Evolutionary conservation across 2,797 vertebrate species (phyloP), one percentile per base, ranked within the genome.

Genomic region (Tenualosa thibaudeaui): DNA sequence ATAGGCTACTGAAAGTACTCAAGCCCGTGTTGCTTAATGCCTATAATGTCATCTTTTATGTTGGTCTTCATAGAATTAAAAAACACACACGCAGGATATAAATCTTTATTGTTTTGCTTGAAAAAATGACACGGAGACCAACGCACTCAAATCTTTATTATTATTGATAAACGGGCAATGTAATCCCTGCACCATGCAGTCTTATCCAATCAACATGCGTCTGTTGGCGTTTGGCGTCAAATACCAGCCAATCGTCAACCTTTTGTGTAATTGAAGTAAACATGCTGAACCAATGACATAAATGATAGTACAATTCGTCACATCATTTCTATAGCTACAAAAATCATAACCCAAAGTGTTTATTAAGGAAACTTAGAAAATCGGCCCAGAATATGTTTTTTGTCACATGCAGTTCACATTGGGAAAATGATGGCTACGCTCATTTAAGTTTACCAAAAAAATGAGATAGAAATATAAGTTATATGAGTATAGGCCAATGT

Each of bases 161-260:
- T 75, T 78, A 78, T 71, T 40, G 13, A 78, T 78, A 5, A 78
- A 15, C 37, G 43, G 17, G 40, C 71, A 46, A 62, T 78, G 71
- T 37, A 56, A 62, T 24, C n/a, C 58, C n/a, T 9, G 7, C 58
- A 9, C 56, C 56, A 60, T 60, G 15, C 37, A 78, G 17, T 78
- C 13, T 22, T 78, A 43, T 78, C 71, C 71, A 78, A 78, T 78
- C 37, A 78, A 78, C 40, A 78, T 22, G 71, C 71, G 40, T 78
- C 37, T 78, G 71, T 78, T 78, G 71, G 71, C 71, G 71, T 78
- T 78, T 46, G 40, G 71, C 71, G 40, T 78, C 71, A 78, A 43
- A 43, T 78, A 22, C 40, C 37, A 78, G 5, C 71, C 71, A 78
- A 43, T 78, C 40, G 40, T 78, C 37, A 46, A 22, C 54, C 31